Base-by-base conservation (phyloP, 37 sponge, comb jelly and placozoan species). In the Ianthella basta region DNA sequence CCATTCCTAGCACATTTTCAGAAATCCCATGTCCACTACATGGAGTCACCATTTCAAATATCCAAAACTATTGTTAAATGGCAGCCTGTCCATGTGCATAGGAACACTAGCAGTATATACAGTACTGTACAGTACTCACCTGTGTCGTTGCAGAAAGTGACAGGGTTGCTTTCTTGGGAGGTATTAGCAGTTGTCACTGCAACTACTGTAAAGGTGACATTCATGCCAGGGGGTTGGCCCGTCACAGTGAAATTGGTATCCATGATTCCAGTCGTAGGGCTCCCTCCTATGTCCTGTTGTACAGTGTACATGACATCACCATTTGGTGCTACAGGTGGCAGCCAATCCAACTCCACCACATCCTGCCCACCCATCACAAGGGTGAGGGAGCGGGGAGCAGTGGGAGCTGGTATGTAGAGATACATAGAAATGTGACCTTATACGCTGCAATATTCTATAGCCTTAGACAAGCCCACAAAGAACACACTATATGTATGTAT, bases 291-390 rank as follows among this genome's bases (percentile, higher is more conserved):
- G 12, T 13, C 15, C 33, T 69, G 34, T 33, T 69, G 70, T 69
- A 69, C 70, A 69, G 70, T 69, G 34, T 69, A 69, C 70, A 12
- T 69, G 35, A 69, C 70, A 69, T 16, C 70, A 13, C 70, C 70
- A 69, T 69, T 69, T 30, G 70, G 70, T 32, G 27, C 1, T 34
- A 16, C 70, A 69, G 70, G 70, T 34, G 70, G 70, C 70, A 69
- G 34, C 70, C 70, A 69, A 33, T 69, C 70, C 70, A 69, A 69
- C 70, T 69, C 35, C 78, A 75, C 39, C 15, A 53, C 1, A 23
- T 18, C 23, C 38, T 37, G 73, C 30, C 53, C 10, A 40, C 54
- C 39, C 23, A 24, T 23, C 54, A 40, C 78, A 75, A 44, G 16
- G 21, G 78, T 75, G 8, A 44, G 50, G 6, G 8, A 10, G 50